A percentile compares a stretch with the other conserved stretches of the same genome.
These are phyloP conservation scores for Mimas tiliae DNA, from an alignment of 2,888 invertebrate species.

Conservation along the genomic window DNA sequence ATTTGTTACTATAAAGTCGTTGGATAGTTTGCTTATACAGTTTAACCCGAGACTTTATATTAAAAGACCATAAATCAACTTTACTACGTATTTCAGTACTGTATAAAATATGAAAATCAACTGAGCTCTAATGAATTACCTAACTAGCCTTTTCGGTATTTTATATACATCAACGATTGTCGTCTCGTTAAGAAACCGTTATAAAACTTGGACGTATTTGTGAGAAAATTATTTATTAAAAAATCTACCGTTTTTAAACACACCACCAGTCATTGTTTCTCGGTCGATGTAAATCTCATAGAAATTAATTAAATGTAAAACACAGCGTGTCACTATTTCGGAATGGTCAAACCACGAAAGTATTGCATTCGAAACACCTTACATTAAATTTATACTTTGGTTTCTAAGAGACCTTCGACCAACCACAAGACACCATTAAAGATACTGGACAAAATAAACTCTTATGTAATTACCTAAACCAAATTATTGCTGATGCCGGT, in stretches of 20 bases:
- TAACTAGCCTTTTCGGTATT: constrained; percentile 64
- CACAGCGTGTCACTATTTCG: constrained; percentile 46
- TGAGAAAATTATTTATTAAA: constrained; percentile 51
- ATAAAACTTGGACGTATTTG: constrained; percentile 59
- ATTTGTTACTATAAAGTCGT: constrained; percentile 46
- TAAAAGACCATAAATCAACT: constrained; percentile 72
- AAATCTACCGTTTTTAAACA: constrained; percentile 43
- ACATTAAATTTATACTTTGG: constrained; percentile 63
- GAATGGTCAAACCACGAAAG: constrained; percentile 55
- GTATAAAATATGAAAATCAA: constrained; percentile 30
- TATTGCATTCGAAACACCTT: constrained; percentile 52
- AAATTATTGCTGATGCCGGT: constrained; percentile 75
- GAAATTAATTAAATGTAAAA: constrained; percentile 52
- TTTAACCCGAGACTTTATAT: constrained; percentile 52
- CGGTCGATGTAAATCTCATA: constrained; percentile 60
- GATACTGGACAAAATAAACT: constrained; percentile 66
- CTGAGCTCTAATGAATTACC: constrained; percentile 57
- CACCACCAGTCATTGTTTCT: constrained; percentile 46
- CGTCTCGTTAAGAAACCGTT: constrained; percentile 48
- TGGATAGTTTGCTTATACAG: constrained; percentile 53
- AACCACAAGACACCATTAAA: constrained; percentile 53
- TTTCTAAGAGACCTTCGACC: constrained; percentile 68
- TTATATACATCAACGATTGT: constrained; percentile 47
- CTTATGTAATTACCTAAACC: constrained; percentile 67
- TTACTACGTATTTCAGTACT: constrained; percentile 48